These are phyloP conservation scores for Torymus tubicola DNA, from an alignment of 2,888 invertebrate species.

Conservation along the genomic window DNA sequence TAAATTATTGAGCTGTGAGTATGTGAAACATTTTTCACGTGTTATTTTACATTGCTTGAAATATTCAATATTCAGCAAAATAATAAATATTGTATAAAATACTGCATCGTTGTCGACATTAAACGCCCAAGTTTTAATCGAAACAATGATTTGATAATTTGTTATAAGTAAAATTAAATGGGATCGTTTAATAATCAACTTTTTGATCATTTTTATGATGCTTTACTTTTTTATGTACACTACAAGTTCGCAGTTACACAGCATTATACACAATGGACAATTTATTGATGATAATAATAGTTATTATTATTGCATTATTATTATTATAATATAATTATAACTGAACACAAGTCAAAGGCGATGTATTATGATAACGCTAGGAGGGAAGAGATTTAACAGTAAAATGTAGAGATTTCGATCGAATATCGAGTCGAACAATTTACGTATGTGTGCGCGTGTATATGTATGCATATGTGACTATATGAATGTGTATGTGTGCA, in stretches of 20 bases:
- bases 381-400: slow-evolving; percentile 55
- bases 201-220: slow-evolving; percentile 67
- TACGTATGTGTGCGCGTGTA: slow-evolving; percentile 41
- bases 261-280: slow-evolving; percentile 66
- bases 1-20: slow-evolving; percentile 5
- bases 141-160: slow-evolving; percentile 35
- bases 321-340: slow-evolving; percentile 63
- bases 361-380: slow-evolving; percentile 62
- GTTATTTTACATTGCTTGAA: slow-evolving; percentile 16
- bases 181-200: slow-evolving; percentile 44
- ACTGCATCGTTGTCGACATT: neutral
- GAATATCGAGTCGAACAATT: slow-evolving; percentile 53
- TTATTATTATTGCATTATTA: slow-evolving; percentile 65
- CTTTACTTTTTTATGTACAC: slow-evolving; percentile 67
- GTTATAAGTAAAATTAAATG: slow-evolving; percentile 21
- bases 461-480: slow-evolving; percentile 42
- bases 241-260: slow-evolving; percentile 65
- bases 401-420: slow-evolving; percentile 53
- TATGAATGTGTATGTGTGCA: slow-evolving; percentile 34
- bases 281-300: slow-evolving; percentile 64
- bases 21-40: slow-evolving; percentile 14
- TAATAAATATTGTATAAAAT: neutral
- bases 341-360: slow-evolving; percentile 62
- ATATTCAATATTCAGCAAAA: slow-evolving; percentile 7
- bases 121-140: slow-evolving; percentile 24